phyloP scores from a whole-genome alignment of 2,888 invertebrate species.

The Lampropteryx suffumata region DNA sequence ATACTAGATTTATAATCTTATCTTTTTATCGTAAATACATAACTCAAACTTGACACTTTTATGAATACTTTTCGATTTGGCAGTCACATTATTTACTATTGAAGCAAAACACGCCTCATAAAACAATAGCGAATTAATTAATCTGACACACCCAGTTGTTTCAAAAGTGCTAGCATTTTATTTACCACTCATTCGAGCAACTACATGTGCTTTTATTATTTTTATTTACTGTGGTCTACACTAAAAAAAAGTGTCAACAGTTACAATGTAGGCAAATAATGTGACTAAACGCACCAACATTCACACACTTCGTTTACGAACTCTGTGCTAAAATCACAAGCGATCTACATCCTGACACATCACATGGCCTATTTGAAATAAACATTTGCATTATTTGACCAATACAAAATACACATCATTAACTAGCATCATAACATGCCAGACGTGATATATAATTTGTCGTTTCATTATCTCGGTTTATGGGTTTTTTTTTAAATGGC shows the following conservation, averaged over 20 bases:
- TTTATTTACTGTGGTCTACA: no score
- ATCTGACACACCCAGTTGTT: no score
- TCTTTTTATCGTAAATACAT: slow-evolving; percentile 36
- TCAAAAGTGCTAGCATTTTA: no score
- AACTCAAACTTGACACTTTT: slow-evolving; percentile 55
- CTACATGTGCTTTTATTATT: no score
- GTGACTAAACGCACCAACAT: slow-evolving; percentile 52
- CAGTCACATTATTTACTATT: slow-evolving; percentile 61
- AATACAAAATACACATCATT: background rate
- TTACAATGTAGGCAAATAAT: slow-evolving; percentile 45
- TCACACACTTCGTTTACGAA: slow-evolving; percentile 43
- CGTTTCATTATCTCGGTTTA: no score
- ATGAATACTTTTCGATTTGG: slow-evolving; percentile 72
- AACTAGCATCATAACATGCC: no score
- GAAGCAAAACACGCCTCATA: background rate
- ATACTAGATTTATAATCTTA: slow-evolving; percentile 42
- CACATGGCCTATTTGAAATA: background rate
- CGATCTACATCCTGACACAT: slow-evolving; percentile 5
- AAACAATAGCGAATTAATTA: no score
- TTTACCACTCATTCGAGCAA: no score
- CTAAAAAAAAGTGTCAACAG: no score
- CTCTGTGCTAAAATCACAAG: slow-evolving; percentile 56
- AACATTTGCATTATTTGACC: slow-evolving; percentile 1
- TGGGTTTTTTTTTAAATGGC: no score
- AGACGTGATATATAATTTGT: no score